A percentile compares a stretch with the other conserved stretches of the same genome.
phyloP scores from a whole-genome alignment of 2,888 invertebrate genomes.

The Heliconius aoede region DNA sequence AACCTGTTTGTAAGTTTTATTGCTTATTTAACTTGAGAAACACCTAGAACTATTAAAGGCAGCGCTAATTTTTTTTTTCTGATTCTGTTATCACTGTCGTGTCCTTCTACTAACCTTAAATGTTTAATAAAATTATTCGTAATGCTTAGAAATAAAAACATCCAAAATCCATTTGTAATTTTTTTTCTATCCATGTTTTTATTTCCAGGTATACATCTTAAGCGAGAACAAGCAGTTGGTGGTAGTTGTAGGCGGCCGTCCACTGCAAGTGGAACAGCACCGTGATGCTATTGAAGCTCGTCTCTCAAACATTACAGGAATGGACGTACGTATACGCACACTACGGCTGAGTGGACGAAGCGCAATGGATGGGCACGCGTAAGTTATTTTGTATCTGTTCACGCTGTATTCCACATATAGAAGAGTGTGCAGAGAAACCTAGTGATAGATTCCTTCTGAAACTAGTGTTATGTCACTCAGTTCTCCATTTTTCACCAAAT shows the following conservation, averaged over 20 bases:
- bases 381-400: slow-evolving; percentile 65
- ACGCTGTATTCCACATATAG: not conserved
- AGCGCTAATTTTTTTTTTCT: too few species aligned
- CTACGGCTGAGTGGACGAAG: slow-evolving; percentile 89
- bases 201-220: slow-evolving; percentile 88
- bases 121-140: too few species aligned
- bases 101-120: too few species aligned
- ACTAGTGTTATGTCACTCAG: too few species aligned
- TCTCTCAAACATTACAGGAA: slow-evolving; percentile 89
- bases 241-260: slow-evolving; percentile 89
- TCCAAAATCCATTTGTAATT: too few species aligned
- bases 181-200: not conserved
- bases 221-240: slow-evolving; percentile 92
- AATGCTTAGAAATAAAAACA: too few species aligned
- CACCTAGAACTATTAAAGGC: too few species aligned
- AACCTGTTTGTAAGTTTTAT: slow-evolving; percentile 90
- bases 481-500: too few species aligned
- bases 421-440: not conserved
- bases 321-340: slow-evolving; percentile 90
- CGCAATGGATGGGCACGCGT: slow-evolving; percentile 87
- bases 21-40: too few species aligned
- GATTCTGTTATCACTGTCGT: too few species aligned
- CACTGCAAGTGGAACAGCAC: slow-evolving; percentile 89
- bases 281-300: slow-evolving; percentile 87
- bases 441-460: too few species aligned